Evolutionary conservation across 2,797 vertebrate species (phyloP).

Genomic region (Platalea minor): DNA sequence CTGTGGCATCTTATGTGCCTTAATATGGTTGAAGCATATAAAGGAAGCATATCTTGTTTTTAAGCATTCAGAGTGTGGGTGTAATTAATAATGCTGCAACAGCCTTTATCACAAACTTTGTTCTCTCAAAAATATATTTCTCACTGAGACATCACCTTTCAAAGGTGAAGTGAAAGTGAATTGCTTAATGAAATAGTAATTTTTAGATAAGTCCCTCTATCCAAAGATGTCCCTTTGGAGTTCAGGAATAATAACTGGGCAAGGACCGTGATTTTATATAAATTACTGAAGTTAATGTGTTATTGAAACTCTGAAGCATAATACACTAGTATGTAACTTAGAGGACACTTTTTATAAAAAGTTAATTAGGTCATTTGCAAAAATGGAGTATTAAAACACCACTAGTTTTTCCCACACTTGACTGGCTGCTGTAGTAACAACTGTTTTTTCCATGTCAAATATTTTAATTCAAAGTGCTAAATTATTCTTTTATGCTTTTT

Average conservation of each 20-base stretch:
- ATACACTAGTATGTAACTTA: slow-evolving; percentile 1
- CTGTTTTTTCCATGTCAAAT: not conserved
- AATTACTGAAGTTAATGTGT: not conserved
- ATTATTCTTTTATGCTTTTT: not conserved
- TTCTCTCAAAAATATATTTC: not conserved
- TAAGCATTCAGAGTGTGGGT: not conserved
- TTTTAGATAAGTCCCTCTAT: slow-evolving; percentile 9
- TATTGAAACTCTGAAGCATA: slow-evolving; percentile 16
- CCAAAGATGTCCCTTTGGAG: not conserved
- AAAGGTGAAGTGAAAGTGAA: slow-evolving; percentile 40
- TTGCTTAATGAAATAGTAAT: slow-evolving; percentile 19
- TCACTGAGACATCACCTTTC: not conserved
- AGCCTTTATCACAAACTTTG: not conserved
- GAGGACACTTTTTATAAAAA: slow-evolving; percentile 30
- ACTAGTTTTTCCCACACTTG: not conserved
- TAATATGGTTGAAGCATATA: not conserved
- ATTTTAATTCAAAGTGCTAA: not conserved
- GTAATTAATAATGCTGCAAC: not conserved
- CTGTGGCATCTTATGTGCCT: not conserved
- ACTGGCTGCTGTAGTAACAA: not conserved
- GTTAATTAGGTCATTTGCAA: slow-evolving; percentile 46
- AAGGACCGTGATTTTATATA: not conserved
- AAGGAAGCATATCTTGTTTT: not conserved
- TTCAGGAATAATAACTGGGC: slow-evolving; percentile 13
- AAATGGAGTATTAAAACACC: slow-evolving; percentile 41